Conservation (phyloP, 2,113 vertebrate species). For the Casuarius casuarius region DNA sequence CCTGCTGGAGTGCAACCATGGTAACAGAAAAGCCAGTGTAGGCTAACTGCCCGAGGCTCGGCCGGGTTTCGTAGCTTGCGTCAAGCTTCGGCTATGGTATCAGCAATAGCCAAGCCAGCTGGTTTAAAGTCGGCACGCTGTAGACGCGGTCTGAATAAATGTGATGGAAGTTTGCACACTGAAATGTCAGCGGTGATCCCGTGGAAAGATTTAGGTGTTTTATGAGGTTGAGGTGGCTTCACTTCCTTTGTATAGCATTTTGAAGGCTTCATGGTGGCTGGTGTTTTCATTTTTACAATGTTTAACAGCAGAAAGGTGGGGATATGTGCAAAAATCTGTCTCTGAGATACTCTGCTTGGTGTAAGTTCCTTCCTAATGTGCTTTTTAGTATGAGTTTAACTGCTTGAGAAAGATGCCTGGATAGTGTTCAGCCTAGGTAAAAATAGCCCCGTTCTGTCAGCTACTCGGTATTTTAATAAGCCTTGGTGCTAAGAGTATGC, state of each 20-base stretch:
- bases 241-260: not conserved
- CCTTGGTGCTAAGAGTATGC: not conserved
- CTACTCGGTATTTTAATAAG: slow-evolving; percentile 31
- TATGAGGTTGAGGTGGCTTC: not conserved
- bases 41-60: not conserved
- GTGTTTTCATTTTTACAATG: rapidly evolving
- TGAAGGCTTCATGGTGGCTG: not conserved
- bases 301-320: not conserved
- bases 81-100: not conserved
- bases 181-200: not conserved
- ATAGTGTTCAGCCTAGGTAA: not conserved
- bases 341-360: not conserved
- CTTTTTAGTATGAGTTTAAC: not conserved
- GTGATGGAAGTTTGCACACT: not conserved
- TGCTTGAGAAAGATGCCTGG: slow-evolving; percentile 5
- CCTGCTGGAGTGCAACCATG: not conserved
- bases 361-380: not conserved
- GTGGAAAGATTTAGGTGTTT: not conserved
- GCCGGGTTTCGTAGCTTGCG: not conserved
- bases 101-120: not conserved
- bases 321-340: not conserved
- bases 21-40: not conserved
- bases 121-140: not conserved
- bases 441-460: slow-evolving; percentile 57
- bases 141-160: not conserved